Evolutionary conservation across 2,797 vertebrate genomes (phyloP).

Genomic region (Aphelocoma californica): DNA sequence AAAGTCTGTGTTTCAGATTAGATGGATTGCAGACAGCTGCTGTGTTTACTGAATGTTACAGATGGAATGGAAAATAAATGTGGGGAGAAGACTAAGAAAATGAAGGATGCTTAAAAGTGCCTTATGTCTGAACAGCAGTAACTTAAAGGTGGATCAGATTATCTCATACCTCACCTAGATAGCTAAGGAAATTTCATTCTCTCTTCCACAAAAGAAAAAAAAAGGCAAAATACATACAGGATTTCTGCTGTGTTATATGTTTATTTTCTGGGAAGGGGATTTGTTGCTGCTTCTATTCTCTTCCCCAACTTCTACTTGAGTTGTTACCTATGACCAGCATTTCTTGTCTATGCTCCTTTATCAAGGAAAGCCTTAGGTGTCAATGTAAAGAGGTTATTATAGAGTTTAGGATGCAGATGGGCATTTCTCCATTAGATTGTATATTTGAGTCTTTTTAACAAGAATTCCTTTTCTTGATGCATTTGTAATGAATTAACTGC

Average conservation of each 20-base stretch:
- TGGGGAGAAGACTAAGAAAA: not conserved
- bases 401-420: not conserved
- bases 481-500: not conserved
- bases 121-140: not conserved
- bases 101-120: not conserved
- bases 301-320: not conserved
- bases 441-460: not conserved
- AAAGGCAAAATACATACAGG: not conserved
- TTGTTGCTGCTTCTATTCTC: not conserved
- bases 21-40: constrained; percentile 28
- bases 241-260: not conserved
- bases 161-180: not conserved
- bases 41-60: not conserved
- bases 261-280: not conserved
- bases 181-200: not conserved
- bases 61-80: not conserved
- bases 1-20: constrained; percentile 25
- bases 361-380: not conserved
- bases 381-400: not conserved
- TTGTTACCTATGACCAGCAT: not conserved
- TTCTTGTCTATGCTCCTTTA: not conserved
- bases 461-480: not conserved
- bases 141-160: not conserved
- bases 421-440: not conserved
- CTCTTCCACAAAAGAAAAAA: not conserved